phyloP scores from a whole-genome alignment of 2,113 vertebrate genomes.

The Amia ocellicauda region DNA sequence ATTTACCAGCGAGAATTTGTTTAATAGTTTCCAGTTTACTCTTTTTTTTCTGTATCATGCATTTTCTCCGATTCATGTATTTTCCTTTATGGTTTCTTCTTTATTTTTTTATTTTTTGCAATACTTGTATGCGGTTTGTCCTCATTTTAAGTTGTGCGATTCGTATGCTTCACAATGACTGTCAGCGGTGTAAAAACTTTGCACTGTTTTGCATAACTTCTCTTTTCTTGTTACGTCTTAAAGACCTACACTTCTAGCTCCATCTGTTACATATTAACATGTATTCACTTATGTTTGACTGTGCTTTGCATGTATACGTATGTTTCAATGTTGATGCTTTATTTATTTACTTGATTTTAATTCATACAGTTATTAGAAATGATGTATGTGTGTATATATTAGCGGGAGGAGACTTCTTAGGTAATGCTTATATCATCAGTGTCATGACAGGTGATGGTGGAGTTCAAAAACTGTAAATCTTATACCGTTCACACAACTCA shows the following conservation, averaged over 20 bases:
- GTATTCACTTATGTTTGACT: no score
- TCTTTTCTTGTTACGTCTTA: constrained; percentile 25
- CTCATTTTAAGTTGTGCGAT: constrained; percentile 34
- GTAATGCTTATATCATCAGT: constrained; percentile 35
- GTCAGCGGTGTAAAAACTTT: constrained; percentile 32
- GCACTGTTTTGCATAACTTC: no score
- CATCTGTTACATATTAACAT: not conserved
- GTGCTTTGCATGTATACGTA: no score
- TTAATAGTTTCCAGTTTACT: constrained; percentile 45
- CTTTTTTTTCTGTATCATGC: constrained; percentile 27
- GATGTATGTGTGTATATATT: no score
- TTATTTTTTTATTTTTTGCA: constrained; percentile 20
- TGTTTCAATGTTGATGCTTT: not conserved
- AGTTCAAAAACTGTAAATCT: no score
- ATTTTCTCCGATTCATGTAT: constrained; percentile 30
- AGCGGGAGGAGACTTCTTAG: not conserved
- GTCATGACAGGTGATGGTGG: no score
- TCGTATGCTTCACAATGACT: constrained; percentile 27
- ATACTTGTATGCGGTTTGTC: constrained; percentile 34
- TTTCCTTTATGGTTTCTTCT: constrained; percentile 25
- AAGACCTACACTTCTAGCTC: not conserved
- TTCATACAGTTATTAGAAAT: no score
- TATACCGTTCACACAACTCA: no score
- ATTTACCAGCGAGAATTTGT: constrained; percentile 29
- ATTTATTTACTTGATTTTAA: no score